These are phyloP conservation scores for Phrynocephalus vlangalii DNA, from an alignment of 2,797 vertebrate species.

Conservation along the genomic window DNA sequence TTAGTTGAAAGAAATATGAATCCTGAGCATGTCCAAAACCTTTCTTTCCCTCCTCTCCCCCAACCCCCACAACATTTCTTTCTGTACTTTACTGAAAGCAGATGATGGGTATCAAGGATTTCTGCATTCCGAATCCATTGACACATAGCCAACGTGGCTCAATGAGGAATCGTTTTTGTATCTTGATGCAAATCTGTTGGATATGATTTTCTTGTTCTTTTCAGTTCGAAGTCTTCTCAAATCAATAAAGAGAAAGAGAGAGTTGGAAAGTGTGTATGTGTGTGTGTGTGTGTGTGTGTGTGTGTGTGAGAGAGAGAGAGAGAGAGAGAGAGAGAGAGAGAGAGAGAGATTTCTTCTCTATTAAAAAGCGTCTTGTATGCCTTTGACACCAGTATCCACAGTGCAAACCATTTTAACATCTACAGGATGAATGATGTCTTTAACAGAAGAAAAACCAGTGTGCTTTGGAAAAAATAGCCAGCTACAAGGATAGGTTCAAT, in stretches of 20 bases:
- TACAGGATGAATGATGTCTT: background rate
- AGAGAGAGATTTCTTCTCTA: constrained; percentile 46
- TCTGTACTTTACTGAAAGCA: constrained; percentile 55
- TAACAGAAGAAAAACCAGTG: background rate
- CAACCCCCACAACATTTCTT: too few species aligned
- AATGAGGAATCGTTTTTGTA: constrained; percentile 59
- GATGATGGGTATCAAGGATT: constrained; percentile 54
- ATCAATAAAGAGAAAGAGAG: constrained; percentile 46
- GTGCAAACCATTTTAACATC: background rate
- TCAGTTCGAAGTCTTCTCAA: constrained; percentile 53
- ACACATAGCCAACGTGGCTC: constrained; percentile 54
- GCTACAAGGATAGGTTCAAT: background rate
- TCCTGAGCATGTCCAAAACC: constrained; percentile 49
- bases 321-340: constrained; percentile 1
- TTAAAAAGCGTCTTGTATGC: constrained; percentile 42
- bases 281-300: too few species aligned
- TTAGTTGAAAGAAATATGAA: constrained; percentile 48
- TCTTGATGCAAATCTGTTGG: constrained; percentile 64
- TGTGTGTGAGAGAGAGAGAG: too few species aligned
- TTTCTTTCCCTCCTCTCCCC: too few species aligned
- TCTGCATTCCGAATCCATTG: constrained; percentile 53
- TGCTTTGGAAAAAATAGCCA: background rate
- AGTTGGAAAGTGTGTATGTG: too few species aligned
- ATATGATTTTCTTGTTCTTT: constrained; percentile 37
- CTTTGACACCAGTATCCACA: constrained; percentile 23